Evolutionary conservation across 2,113 vertebrate genomes (phyloP), one percentile per base, ranked within the genome.

Genomic region (Calyptomena viridis): DNA sequence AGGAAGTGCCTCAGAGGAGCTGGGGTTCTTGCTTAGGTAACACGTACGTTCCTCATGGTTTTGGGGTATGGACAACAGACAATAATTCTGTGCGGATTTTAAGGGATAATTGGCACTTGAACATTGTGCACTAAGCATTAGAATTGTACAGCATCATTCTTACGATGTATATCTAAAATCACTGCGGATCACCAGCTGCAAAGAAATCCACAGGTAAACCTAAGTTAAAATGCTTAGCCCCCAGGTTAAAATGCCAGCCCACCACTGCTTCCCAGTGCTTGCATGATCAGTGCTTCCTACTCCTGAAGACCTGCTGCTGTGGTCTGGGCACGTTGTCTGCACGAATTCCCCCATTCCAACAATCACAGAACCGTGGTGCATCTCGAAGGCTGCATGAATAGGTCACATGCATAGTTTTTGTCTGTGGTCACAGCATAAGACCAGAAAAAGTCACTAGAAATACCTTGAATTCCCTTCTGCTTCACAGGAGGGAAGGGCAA

Each of bases 331-430:
- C 5, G 1, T 5, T 21, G 11, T 8, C 17, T 39, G 35, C 44
- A 44, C 22, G 0, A 0, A 42, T 24, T 63, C 47, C 12, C 42
- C 53, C 4, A 2, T 5, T 50, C 39, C 21, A 31, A 22, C 31
- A 19, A 35, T 40, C 52, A 28, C 5, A 24, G 39, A 59, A 52
- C 8, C 33, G 58, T 59, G 10, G 31, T 56, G 46, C 22, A 47
- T 33, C 30, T 52, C 12, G 4, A 49, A 49, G 28, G 37, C 71
- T 73, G 14, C 37, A 37, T 33, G 42, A 78, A 46, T 39, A 22
- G 21, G 20, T 60, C 40, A 66, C 4, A 8, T 28, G 50, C 75
- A 10, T 30, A 67, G 16, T 5, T 76, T 72, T 60, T 52, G 31
- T 49, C 27, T 27, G 8, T 60, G 30, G 23, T 21, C 31, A 22